These are phyloP conservation scores for Todiramphus chloris DNA, from an alignment of 2,113 vertebrate genomes.

Conservation along the genomic window DNA sequence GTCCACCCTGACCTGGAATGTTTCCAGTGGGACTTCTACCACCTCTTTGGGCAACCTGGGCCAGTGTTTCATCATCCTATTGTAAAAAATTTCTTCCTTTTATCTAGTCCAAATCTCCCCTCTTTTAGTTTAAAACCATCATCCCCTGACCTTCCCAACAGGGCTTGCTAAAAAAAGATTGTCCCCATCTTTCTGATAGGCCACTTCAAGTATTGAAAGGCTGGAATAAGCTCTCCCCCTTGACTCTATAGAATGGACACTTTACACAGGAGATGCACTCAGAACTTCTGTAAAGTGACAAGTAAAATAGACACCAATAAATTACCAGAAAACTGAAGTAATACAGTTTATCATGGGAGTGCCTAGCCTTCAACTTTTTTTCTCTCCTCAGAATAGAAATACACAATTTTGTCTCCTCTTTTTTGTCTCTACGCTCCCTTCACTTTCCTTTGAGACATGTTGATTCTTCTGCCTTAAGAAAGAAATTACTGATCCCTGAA, in stretches of 20 bases:
- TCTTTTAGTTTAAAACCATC: neutral
- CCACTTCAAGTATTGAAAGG: too few species aligned
- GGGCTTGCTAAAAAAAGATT: neutral
- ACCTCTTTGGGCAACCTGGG: neutral
- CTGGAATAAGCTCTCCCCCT: too few species aligned
- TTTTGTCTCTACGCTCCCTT: neutral
- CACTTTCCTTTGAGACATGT: neutral
- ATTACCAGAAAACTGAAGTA: neutral
- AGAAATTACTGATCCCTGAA: neutral
- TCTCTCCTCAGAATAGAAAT: neutral
- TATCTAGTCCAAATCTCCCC: neutral
- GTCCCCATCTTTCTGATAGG: neutral
- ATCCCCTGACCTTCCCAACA: neutral
- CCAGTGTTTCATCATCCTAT: neutral
- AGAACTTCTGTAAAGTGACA: neutral
- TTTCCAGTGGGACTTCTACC: neutral
- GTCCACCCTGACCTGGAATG: neutral
- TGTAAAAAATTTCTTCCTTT: neutral
- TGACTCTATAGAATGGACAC: neutral
- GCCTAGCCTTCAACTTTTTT: neutral
- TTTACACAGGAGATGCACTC: neutral
- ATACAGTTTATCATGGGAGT: neutral
- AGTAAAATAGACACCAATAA: slow-evolving; percentile 7
- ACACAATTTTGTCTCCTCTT: neutral
- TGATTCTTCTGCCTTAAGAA: slow-evolving; percentile 23